Evolutionary conservation across 1,140 invertebrate genomes (phyloP), one percentile per base, ranked within the genome.

Genomic region (Chymomyza costata): DNA sequence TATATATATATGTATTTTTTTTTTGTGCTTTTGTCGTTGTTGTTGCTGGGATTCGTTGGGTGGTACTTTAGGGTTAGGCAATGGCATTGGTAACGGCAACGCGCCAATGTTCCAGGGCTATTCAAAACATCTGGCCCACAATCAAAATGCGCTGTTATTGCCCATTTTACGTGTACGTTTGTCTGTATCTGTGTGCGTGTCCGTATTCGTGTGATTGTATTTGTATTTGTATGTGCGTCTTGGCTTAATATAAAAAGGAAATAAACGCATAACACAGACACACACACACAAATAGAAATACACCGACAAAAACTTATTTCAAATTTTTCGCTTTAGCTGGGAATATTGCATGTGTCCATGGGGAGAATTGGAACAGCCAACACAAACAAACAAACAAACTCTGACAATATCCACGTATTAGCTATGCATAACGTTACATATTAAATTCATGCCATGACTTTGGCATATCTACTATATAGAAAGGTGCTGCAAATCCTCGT

Each of bases 81-180:
- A n/a, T n/a, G n/a, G n/a, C n/a, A n/a, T n/a, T 34, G 21, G 35
- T 38, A 50, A 40, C 11, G 35, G 51, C 40, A 45, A 51, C 39
- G 41, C n/a, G 57, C n/a, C 51, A 56, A 56, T 41, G 40, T 50
- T n/a, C n/a, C n/a, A 41, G 47, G 48, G 57, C 62, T 57, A 65
- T 65, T 65, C 57, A 61, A 65, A 65, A 65, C 62, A 65, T 65
- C 62, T 65, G 62, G 62, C 62, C 57, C 62, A 65, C 62, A 65
- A 65, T 65, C 62, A 65, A 65, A 65, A 65, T 57, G 57, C 51
- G 58, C 62, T 61, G 51, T 65, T 65, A 65, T 65, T 61, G 57
- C 62, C 62, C 62, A 65, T 65, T 65, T 65, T 56, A 44, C 41
- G 41, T 44, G 41, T 44, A 44, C 41, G 41, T 44, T 44, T 44